phyloP scores from a whole-genome alignment of 2,888 invertebrate genomes.

The Aphrophora alni region DNA sequence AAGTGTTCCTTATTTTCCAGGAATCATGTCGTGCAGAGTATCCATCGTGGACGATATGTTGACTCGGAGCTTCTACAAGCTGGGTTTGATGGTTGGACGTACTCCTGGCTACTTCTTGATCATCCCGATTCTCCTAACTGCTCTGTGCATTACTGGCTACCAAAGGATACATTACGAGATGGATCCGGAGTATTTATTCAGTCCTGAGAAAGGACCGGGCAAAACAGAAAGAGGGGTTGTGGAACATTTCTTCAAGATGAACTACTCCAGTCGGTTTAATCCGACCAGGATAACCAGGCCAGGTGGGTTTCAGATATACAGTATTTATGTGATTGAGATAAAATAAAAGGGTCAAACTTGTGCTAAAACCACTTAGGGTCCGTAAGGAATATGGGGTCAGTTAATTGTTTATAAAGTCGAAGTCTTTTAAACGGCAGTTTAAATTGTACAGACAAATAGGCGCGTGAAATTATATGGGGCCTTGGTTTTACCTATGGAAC shows the following conservation, averaged over 20 bases:
- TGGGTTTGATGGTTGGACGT: slow-evolving; percentile 78
- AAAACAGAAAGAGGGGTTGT: slow-evolving; percentile 82
- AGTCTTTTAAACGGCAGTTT: too few relatives aligned
- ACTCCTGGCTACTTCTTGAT: slow-evolving; percentile 90
- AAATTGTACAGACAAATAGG: too few relatives aligned
- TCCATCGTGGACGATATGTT: slow-evolving; percentile 77
- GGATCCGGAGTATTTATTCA: slow-evolving; percentile 92
- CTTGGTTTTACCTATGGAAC: too few relatives aligned
- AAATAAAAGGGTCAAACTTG: too few relatives aligned
- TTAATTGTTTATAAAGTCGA: too few relatives aligned
- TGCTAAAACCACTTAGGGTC: too few relatives aligned
- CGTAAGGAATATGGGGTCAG: too few relatives aligned
- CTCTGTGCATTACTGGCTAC: slow-evolving; percentile 86
- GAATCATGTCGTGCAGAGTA: slow-evolving; percentile 45
- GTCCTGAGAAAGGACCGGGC: slow-evolving; percentile 85
- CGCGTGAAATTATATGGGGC: too few relatives aligned
- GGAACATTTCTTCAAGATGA: slow-evolving; percentile 85
- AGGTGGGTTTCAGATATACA: slow-evolving; percentile 67
- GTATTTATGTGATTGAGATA: too few relatives aligned
- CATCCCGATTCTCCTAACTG: slow-evolving; percentile 80
- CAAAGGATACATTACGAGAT: slow-evolving; percentile 88
- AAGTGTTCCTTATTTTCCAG: background rate
- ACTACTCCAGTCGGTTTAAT: slow-evolving; percentile 85
- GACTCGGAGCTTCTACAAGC: slow-evolving; percentile 79
- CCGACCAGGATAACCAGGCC: slow-evolving; percentile 87